Percentiles rank a stretch among this genome's conserved stretches.
phyloP scores from a whole-genome alignment of 2,797 vertebrate genomes.

The Cirrhinus mrigala region DNA sequence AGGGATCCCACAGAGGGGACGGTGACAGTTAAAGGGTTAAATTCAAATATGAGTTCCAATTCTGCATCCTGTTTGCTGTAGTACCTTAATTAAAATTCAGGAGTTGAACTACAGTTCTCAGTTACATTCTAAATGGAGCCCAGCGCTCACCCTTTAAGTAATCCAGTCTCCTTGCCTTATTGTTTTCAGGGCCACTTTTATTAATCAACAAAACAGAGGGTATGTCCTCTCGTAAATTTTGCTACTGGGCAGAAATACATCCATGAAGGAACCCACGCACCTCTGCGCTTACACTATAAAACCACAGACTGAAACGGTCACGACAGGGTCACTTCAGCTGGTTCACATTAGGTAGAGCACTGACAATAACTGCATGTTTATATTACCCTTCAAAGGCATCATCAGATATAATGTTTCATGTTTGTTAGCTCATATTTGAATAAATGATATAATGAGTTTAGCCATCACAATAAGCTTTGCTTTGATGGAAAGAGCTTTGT shows the following conservation, averaged over 20 bases:
- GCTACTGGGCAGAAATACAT: slow-evolving; percentile 47
- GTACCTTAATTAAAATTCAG: not conserved
- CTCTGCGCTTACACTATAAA: slow-evolving; percentile 34
- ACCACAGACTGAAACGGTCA: slow-evolving; percentile 35
- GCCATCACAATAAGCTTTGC: slow-evolving; percentile 12
- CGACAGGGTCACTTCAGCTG: slow-evolving; percentile 32
- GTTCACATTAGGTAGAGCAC: slow-evolving; percentile 23
- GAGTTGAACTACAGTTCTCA: not conserved
- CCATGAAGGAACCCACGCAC: slow-evolving; percentile 10
- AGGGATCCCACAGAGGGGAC: too few species aligned
- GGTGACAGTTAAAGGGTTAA: too few species aligned
- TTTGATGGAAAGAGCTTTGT: slow-evolving; percentile 36
- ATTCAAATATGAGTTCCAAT: not conserved
- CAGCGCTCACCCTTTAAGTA: not conserved
- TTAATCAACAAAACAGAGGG: slow-evolving; percentile 51
- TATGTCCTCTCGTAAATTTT: slow-evolving; percentile 55
- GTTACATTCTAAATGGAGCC: not conserved
- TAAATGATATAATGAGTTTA: slow-evolving; percentile 13
- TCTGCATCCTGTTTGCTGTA: not conserved
- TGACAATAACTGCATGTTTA: slow-evolving; percentile 30
- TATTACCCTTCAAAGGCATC: slow-evolving; percentile 32
- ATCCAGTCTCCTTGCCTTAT: slow-evolving; percentile 25
- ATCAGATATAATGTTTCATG: slow-evolving; percentile 39
- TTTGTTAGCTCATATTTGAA: slow-evolving; percentile 26
- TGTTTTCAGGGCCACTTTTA: slow-evolving; percentile 53